These are phyloP conservation scores for Geopemphigus sp. DNA, from an alignment of 1,140 invertebrate genomes.

Conservation along the genomic window DNA sequence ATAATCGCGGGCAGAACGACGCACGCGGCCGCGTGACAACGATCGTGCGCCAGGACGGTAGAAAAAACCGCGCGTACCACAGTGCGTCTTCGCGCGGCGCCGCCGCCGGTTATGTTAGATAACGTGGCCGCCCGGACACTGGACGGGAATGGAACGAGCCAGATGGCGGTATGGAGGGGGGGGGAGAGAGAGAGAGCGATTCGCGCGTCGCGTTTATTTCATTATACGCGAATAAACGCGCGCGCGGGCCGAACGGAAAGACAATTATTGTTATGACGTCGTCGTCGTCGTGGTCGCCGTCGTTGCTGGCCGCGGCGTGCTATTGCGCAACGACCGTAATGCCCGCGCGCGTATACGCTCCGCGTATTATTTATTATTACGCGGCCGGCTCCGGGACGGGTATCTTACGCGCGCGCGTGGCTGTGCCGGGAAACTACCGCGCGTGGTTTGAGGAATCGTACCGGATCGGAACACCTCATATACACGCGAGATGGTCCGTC, in stretches of 20 bases:
- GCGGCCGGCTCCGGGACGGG: background rate
- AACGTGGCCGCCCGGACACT: background rate
- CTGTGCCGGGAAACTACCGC: too few species aligned
- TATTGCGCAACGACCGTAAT: constrained; percentile 11
- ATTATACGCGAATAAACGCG: background rate
- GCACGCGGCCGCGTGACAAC: constrained; percentile 8
- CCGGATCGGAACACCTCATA: background rate
- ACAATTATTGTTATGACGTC: constrained; percentile 31
- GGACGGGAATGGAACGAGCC: too few species aligned
- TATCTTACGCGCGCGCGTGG: background rate
- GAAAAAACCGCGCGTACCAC: background rate
- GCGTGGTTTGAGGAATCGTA: background rate
- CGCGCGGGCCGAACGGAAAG: constrained; percentile 12
- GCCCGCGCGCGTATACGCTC: too few species aligned
- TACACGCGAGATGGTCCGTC: constrained; percentile 11
- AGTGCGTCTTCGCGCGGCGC: too few species aligned
- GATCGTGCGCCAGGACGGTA: background rate
- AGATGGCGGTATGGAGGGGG: too few species aligned
- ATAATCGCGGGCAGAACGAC: constrained; percentile 25
- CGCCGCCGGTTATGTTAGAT: too few species aligned
- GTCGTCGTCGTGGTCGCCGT: background rate
- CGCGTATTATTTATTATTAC: background rate
- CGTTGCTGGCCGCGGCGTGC: background rate
- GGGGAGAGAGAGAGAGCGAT: too few species aligned
- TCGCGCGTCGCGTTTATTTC: too few species aligned